phyloP scores from a whole-genome alignment of 2,113 vertebrate species.

The Casuarius casuarius region DNA sequence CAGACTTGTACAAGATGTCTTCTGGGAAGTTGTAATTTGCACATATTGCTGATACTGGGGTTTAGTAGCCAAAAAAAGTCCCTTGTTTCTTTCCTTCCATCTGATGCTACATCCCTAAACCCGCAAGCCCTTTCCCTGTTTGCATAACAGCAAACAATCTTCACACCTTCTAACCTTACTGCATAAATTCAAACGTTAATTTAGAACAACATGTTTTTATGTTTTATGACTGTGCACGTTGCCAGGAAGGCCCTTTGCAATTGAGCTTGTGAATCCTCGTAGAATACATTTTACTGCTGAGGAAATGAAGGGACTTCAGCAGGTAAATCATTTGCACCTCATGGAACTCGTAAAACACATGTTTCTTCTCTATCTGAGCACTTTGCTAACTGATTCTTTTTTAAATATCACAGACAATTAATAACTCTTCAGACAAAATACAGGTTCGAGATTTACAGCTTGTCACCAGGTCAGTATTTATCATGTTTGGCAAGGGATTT shows the following conservation, averaged over 20 bases:
- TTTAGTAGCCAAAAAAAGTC: slow-evolving; percentile 51
- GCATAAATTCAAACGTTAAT: slow-evolving; percentile 49
- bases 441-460: slow-evolving; percentile 94
- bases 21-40: slow-evolving; percentile 65
- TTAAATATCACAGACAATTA: slow-evolving; percentile 84
- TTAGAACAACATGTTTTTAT: slow-evolving; percentile 61
- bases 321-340: slow-evolving; percentile 80
- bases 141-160: slow-evolving; percentile 23
- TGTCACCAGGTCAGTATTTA: slow-evolving; percentile 87
- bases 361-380: slow-evolving; percentile 5
- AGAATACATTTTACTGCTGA: slow-evolving; percentile 76
- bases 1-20: slow-evolving; percentile 59
- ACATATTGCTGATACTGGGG: slow-evolving; percentile 38
- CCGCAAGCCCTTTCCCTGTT: slow-evolving; percentile 32
- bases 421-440: slow-evolving; percentile 92
- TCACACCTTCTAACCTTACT: slow-evolving; percentile 66
- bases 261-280: slow-evolving; percentile 95
- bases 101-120: slow-evolving; percentile 45
- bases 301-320: slow-evolving; percentile 89
- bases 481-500: neutral
- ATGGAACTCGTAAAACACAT: neutral
- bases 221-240: slow-evolving; percentile 61
- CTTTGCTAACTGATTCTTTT: slow-evolving; percentile 45
- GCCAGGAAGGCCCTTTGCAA: slow-evolving; percentile 95
- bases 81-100: slow-evolving; percentile 62